Percentiles rank a stretch among this genome's conserved stretches.
Evolutionary conservation across 2,113 vertebrate genomes (phyloP).

Genomic region (Pan troglodytes): DNA sequence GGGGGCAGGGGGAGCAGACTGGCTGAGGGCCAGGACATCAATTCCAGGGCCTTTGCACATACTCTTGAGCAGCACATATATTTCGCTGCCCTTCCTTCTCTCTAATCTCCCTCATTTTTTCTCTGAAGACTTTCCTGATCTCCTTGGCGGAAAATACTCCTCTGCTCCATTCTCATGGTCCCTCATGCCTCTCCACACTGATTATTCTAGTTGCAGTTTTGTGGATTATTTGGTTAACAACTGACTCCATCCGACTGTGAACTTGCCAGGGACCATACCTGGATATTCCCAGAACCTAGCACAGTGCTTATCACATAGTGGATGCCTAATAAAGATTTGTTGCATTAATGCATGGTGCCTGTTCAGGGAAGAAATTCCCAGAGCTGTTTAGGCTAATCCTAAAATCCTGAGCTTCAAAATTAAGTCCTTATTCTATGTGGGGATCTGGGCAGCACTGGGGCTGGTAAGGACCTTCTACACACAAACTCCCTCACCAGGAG

Average conservation of each 20-base stretch:
- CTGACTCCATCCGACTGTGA: not conserved
- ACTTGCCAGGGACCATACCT: not conserved
- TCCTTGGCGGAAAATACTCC: not conserved
- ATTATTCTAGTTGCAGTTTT: not conserved
- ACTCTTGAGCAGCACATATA: not conserved
- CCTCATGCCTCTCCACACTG: not conserved
- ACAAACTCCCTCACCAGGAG: conserved; percentile 12
- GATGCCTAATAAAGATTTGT: conserved; percentile 29
- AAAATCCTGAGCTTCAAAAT: conserved; percentile 7
- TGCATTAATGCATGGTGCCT: not conserved
- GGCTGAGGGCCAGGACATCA: not conserved
- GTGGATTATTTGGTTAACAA: not conserved
- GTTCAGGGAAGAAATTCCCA: conserved; percentile 36
- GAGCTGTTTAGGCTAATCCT: not conserved
- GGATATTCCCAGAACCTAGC: not conserved
- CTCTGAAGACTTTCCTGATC: not conserved
- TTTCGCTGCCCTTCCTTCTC: not conserved
- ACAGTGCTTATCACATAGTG: not conserved
- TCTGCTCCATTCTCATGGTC: not conserved
- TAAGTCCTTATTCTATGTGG: not conserved
- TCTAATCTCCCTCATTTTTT: not conserved
- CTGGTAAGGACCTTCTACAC: conserved; percentile 21
- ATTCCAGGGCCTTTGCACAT: not conserved
- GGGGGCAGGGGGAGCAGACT: not conserved
- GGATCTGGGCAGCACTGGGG: not conserved